A percentile compares a stretch with the other conserved stretches of the same genome.
Evolutionary conservation across 2,797 vertebrate genomes (phyloP).

Genomic region (Catostomus latipinnis): DNA sequence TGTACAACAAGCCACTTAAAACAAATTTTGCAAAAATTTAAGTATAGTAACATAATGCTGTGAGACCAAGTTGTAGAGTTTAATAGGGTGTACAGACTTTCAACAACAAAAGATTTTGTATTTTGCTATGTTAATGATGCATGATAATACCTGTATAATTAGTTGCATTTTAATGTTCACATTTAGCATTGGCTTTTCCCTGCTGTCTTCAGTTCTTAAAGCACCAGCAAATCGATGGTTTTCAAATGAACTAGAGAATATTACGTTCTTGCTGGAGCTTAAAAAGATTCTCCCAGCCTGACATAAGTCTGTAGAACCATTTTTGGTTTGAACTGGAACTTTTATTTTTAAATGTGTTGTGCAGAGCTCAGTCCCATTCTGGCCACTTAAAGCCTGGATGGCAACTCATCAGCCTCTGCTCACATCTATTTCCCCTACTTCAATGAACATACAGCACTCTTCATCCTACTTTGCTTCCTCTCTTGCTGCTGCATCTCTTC

Average conservation of each 20-base stretch:
- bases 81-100: no score
- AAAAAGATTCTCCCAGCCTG: not conserved
- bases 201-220: no score
- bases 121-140: no score
- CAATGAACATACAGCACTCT: slow-evolving; percentile 28
- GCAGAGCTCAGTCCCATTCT: slow-evolving; percentile 22
- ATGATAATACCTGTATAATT: no score
- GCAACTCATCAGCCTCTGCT: slow-evolving; percentile 41
- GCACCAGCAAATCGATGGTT: not conserved
- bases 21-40: no score
- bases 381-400: slow-evolving; percentile 22
- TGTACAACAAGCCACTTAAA: no score
- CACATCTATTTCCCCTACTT: slow-evolving; percentile 36
- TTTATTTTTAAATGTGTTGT: slow-evolving; percentile 13
- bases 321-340: not conserved
- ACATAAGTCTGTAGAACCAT: not conserved
- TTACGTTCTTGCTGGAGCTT: not conserved
- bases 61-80: no score
- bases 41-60: no score
- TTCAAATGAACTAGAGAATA: not conserved
- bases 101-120: no score
- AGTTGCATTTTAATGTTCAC: no score
- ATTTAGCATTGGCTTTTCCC: no score
- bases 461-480: slow-evolving; percentile 56
- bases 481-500: slow-evolving; percentile 51